phyloP scores from a whole-genome alignment of 2,113 vertebrate species.

The Neodon shergylaensis region DNA sequence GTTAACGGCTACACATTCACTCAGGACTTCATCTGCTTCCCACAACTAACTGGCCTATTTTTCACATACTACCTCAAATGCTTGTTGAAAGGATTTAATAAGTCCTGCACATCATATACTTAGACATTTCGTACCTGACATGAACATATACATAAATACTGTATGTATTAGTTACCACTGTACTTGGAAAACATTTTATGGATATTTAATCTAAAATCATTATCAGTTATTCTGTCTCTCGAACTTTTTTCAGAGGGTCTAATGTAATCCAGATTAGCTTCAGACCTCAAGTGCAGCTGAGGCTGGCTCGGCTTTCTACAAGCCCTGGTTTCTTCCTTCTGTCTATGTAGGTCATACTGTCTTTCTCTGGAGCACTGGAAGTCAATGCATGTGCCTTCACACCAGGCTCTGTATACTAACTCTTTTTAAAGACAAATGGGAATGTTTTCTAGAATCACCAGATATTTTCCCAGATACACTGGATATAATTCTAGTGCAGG shows the following conservation, averaged over 20 bases:
- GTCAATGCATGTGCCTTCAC: background rate
- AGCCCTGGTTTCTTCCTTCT: background rate
- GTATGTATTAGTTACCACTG: background rate
- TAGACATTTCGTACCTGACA: background rate
- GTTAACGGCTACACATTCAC: background rate
- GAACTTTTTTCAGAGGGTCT: background rate
- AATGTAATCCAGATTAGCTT: background rate
- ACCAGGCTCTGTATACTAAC: background rate
- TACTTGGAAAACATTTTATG: conserved; percentile 32
- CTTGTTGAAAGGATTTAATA: background rate
- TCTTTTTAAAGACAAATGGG: conserved; percentile 8
- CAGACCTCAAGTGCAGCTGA: background rate
- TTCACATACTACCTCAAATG: conserved; percentile 31
- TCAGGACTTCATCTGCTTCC: background rate
- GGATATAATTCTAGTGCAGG: background rate
- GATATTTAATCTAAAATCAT: conserved; percentile 47
- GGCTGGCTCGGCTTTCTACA: background rate
- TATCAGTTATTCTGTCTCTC: background rate
- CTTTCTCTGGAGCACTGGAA: background rate
- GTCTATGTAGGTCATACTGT: background rate
- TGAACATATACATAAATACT: background rate
- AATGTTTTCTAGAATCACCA: background rate
- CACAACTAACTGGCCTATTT: background rate
- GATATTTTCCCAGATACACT: conserved; percentile 16
- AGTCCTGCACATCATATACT: conserved; percentile 40